phyloP scores from a whole-genome alignment of 2,113 vertebrate species.

The Sinocyclocheilus anophthalmus region DNA sequence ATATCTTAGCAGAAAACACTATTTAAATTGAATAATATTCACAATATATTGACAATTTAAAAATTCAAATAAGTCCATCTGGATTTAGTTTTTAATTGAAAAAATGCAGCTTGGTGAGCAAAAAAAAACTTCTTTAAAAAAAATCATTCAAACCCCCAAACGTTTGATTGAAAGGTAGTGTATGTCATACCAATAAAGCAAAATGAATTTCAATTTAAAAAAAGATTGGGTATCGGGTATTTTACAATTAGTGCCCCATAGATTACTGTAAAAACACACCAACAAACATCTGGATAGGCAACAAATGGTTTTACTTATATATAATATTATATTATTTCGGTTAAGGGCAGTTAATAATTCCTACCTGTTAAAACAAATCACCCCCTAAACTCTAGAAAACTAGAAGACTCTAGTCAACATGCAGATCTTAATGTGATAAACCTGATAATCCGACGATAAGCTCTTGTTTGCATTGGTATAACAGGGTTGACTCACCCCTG shows the following conservation, averaged over 20 bases:
- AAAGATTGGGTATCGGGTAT: not conserved
- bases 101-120: too few species aligned
- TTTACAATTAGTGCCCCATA: not conserved
- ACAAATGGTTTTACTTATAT: not conserved
- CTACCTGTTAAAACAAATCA: not conserved
- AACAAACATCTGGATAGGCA: not conserved
- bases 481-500: not conserved
- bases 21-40: not conserved
- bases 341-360: not conserved
- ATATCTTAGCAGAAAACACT: not conserved
- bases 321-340: not conserved
- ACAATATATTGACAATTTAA: too few species aligned
- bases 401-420: not conserved
- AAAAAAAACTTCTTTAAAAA: not conserved
- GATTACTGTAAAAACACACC: not conserved
- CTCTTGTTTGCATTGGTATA: not conserved
- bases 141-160: not conserved
- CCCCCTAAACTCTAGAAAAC: not conserved
- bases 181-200: not conserved
- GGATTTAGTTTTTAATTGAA: not conserved
- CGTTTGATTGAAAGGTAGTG: not conserved
- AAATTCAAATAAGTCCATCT: too few species aligned
- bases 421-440: slow-evolving; percentile 3
- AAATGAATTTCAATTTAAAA: not conserved
- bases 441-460: slow-evolving; percentile 19